Base-by-base conservation (phyloP, 2,797 vertebrate species). In the Pelodytes ibericus region DNA sequence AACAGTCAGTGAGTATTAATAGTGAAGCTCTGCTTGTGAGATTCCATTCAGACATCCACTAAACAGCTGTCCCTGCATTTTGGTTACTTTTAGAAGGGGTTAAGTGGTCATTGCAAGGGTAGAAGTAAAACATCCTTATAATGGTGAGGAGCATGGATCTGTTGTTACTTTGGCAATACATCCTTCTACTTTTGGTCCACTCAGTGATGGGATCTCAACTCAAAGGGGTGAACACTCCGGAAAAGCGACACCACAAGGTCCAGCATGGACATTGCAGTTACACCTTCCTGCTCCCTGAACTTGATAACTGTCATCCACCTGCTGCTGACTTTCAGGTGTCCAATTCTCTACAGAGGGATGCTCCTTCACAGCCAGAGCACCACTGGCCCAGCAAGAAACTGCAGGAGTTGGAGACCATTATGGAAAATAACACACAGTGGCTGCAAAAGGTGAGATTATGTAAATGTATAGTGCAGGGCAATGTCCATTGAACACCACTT, bases 381-480 rank as follows among this genome's bases (percentile, higher is more conserved):
- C 86, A 88, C 36, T 89, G 88, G 92, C 87, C 92, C 69, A 87
- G 87, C 73, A 88, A 81, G 81, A 92, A 90, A 75, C 84, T 94
- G 64, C 90, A 92, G 68, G 90, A 81, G 63, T 87, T 95, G 73
- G 90, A 94, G 82, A 92, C 76, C 26, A 84, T 90, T 30, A 89
- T 89, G 82, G 92, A 94, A 86, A 95, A 95, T 80, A 94, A 94
- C 83, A 95, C 93, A 3, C 89, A 90, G 81, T 94, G 94, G 93
- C 84, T 95, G 59, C 91, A 91, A 78, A 95, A 94, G 93, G 94
- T 95, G 90, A 63, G 72, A 65, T 1, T 30, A 33, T 53, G 9
- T 22, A 2, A 53, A 53, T 20, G 49, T 7, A 53, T 7, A 53
- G 8, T 53, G 41, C 18, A 44, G n/a, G n/a, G n/a, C n/a, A n/a